Conservation (phyloP, 2,888 invertebrate species). For the Entomobrya proxima region DNA sequence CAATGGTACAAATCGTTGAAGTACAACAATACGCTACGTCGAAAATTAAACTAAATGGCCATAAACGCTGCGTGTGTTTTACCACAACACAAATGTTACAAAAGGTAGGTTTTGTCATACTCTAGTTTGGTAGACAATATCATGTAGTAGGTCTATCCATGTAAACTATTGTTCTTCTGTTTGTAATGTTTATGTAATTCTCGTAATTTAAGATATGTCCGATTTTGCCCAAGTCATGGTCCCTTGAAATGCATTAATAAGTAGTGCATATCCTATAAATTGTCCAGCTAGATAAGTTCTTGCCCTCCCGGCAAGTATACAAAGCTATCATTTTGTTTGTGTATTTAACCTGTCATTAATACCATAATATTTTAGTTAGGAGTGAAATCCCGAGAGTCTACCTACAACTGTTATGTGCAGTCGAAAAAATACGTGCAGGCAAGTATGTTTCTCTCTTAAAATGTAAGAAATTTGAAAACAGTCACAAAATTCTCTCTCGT, state of each 20-base stretch:
- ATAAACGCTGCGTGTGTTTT: conserved; percentile 53
- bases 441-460: no score
- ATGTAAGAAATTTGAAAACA: no score
- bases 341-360: no score
- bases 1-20: conserved; percentile 10
- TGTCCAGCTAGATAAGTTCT: no score
- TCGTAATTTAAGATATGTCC: neutral
- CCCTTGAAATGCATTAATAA: conserved; percentile 20
- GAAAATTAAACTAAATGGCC: conserved; percentile 55
- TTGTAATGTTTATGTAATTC: neutral
- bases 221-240: neutral
- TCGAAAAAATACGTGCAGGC: no score
- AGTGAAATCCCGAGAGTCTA: no score
- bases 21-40: conserved; percentile 1
- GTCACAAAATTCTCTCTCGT: neutral
- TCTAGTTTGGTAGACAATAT: neutral
- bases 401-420: no score
- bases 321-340: no score
- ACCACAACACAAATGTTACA: conserved; percentile 44
- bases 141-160: neutral
- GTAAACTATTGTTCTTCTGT: neutral
- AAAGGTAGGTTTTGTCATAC: conserved; percentile 16
- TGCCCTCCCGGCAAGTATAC: no score
- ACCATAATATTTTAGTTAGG: no score
- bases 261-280: no score